Evolutionary conservation across 2,888 invertebrate genomes (phyloP), one percentile per base, ranked within the genome.

Genomic region (Nineta flava): DNA sequence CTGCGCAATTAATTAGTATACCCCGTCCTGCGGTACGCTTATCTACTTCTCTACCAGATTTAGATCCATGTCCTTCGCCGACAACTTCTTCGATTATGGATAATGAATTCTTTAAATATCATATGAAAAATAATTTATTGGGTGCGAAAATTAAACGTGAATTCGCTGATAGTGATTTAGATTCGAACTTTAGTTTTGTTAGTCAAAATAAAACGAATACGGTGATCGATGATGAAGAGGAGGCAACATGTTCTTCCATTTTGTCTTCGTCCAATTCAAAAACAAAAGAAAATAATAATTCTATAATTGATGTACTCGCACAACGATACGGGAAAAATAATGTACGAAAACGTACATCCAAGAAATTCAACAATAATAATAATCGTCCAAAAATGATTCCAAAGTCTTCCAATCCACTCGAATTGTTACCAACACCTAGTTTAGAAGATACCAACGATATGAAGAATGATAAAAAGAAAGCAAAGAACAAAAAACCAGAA

Each of bases 1-100:
- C 90, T 2, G 74, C 82, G 34, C 77, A 83, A 57, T 70, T 90
- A 47, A 90, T 90, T 56, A 84, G 83, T 38, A 83, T 88, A 50
- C 81, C 84, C 32, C 76, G 83, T 55, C 81, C 84, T 1, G 80
- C 80, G 21, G 26, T 26, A 26, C 69, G 82, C 54, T 72, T 83
- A 12, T 83, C 86, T 1, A 79, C 83, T 2, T 87, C 87, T 6
- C 66, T 86, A 48, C 87, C 86, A 2, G 87, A 87, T 61, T 67
- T 87, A 53, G 87, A 87, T 59, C 80, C 83, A 1, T 78, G 76
- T 58, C 82, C 82, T 5, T 73, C 77, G 31, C 82, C 81, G 3
- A 76, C 79, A 1, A 71, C 78, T 3, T 79, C 80, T 2, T 76
- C 77, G 1, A 74, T 76, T 38, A 75, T 77, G 55, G 80, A 81